Conservation (phyloP, 2,113 vertebrate species). For the Echinops telfairi region DNA sequence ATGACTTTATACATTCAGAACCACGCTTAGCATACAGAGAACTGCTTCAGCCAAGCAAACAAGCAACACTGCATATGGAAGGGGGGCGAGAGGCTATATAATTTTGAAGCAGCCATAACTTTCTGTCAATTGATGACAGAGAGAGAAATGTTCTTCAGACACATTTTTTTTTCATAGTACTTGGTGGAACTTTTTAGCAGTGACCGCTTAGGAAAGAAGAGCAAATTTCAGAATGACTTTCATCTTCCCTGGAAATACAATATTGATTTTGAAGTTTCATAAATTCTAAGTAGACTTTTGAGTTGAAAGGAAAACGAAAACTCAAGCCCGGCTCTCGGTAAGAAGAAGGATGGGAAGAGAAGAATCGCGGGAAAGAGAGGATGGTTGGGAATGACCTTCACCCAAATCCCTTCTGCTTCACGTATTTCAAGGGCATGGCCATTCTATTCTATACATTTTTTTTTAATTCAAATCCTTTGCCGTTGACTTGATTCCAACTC, state of each 20-base stretch:
- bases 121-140: neutral
- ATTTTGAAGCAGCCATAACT: slow-evolving; percentile 53
- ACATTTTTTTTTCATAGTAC: neutral
- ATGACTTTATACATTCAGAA: slow-evolving; percentile 21
- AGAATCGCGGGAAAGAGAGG: neutral
- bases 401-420: neutral
- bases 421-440: neutral
- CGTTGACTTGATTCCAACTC: neutral
- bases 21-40: slow-evolving; percentile 44
- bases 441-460: neutral
- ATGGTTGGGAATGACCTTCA: neutral
- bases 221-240: slow-evolving; percentile 31
- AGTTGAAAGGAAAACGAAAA: neutral
- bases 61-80: neutral
- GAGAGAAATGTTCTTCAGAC: slow-evolving; percentile 28
- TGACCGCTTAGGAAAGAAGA: neutral
- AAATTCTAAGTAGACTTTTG: slow-evolving; percentile 8
- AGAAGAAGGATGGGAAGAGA: slow-evolving; percentile 10
- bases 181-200: slow-evolving; percentile 33
- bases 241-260: slow-evolving; percentile 10
- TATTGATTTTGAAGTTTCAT: slow-evolving; percentile 39
- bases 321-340: neutral
- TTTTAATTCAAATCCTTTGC: neutral
- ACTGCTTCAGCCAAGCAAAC: neutral
- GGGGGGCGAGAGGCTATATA: neutral